Evolutionary conservation across 2,113 vertebrate species (phyloP), one percentile per base, ranked within the genome.

Genomic region (Pollachius pollachius): DNA sequence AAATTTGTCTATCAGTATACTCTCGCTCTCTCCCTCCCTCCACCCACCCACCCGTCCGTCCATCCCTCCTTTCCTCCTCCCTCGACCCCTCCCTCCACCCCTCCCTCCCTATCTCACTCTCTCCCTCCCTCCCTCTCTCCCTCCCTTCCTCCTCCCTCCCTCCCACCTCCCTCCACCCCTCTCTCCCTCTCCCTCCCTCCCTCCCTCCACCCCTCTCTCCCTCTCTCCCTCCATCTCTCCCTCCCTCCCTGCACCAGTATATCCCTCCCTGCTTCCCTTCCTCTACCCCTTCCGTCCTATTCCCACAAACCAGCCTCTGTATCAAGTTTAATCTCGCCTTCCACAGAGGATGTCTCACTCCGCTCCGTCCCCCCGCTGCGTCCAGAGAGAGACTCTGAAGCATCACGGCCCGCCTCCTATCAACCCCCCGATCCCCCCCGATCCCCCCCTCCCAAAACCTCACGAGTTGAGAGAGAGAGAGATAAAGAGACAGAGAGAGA

Each of bases 61-160:
- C 21, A 23, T 23, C 21, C 74, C 70, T 75, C 78, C 69, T 75
- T 68, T 72, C 67, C 73, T 66, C 41, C 75, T 77, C 57, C 67
- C 12, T 6, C 16, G 27, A 37, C 48, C 3, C 34, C n/a, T 48
- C 37, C 27, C 37, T 65, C 34, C 18, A 7, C 41, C n/a, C 21
- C 41, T 16, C 41, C 18, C 21, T 56, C 21, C 19, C 37, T 65
- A 3, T 52, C 8, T 48, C 37, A 1, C 30, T 23, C 13, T 2
- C 21, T 27, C 61, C 7, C 15, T 54, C 52, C 5, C 48, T 52
- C 48, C 27, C 52, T 21, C 48, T 61, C 48, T 65, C 41, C 12
- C 37, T 69, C 64, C 68, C 23, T 41, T 59, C 64, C 67, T 67
- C 23, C 59, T 84, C 62, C 54, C 61, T 48, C 69, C 79, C 79